Conservation (phyloP, 2,113 vertebrate species). For the Erpornis zantholeuca region DNA sequence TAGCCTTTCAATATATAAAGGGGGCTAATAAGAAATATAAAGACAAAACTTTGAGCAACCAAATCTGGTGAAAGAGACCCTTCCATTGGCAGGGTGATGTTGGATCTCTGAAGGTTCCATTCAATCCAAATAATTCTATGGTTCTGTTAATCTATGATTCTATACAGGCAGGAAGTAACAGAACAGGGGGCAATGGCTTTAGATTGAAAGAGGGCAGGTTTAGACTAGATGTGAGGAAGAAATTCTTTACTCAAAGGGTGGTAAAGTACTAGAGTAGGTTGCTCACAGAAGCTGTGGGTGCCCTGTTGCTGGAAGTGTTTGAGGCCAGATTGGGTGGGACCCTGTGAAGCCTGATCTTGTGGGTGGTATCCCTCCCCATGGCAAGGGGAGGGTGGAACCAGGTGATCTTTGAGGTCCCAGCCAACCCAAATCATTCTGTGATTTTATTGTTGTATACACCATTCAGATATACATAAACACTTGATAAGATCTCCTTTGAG, state of each 20-base stretch:
- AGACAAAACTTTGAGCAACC: not conserved
- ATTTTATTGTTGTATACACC: not conserved
- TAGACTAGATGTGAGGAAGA: not conserved
- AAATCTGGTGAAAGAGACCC: not conserved
- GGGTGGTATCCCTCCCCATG: not conserved
- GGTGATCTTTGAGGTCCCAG: not conserved
- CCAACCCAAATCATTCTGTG: not conserved
- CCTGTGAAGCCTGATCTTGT: accelerated
- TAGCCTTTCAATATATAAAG: not conserved
- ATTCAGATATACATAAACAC: not conserved
- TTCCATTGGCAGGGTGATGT: not conserved
- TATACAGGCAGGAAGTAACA: not conserved
- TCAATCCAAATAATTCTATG: not conserved
- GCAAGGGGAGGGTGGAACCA: no score
- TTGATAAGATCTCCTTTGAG: not conserved
- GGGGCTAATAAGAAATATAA: not conserved
- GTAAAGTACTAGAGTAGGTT: not conserved
- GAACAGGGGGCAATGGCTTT: not conserved
- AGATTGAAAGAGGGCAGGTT: not conserved
- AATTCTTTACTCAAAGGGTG: not conserved
- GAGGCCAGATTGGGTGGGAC: not conserved
- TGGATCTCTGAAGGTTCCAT: not conserved
- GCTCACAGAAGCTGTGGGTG: not conserved
- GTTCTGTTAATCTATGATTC: not conserved
- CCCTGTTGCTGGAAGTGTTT: not conserved